phyloP scores from a whole-genome alignment of 2,888 invertebrate genomes.

The Trisateles emortualis region DNA sequence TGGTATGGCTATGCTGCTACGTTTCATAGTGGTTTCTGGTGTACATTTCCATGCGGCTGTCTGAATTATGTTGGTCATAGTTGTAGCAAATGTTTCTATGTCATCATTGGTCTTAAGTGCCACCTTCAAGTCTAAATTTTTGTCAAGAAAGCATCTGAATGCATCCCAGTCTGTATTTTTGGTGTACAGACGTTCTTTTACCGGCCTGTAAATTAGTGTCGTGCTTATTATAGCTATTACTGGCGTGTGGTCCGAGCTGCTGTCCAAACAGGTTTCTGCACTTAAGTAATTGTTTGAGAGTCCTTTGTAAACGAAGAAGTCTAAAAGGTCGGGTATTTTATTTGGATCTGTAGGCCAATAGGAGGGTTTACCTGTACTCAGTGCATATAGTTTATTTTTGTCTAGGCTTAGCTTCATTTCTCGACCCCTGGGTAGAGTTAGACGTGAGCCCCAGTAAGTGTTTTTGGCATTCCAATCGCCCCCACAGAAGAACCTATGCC shows the following conservation, averaged over 20 bases:
- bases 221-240: slow-evolving; percentile 4
- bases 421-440: no score
- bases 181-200: background rate
- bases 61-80: slow-evolving; percentile 1
- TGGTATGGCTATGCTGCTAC: background rate
- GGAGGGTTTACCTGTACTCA: background rate
- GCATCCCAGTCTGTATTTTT: background rate
- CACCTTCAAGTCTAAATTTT: no score
- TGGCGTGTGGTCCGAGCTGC: slow-evolving; percentile 2
- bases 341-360: slow-evolving; percentile 11
- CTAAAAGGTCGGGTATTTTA: slow-evolving; percentile 10
- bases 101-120: background rate
- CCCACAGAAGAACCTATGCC: no score
- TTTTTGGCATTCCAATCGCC: no score
- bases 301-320: slow-evolving; percentile 5
- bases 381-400: slow-evolving; percentile 3
- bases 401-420: slow-evolving; percentile 6
- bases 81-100: background rate
- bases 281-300: background rate
- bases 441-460: no score
- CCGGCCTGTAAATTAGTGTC: slow-evolving; percentile 2
- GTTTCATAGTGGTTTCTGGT: background rate
- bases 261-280: background rate
- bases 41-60: slow-evolving; percentile 2
- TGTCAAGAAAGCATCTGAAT: no score